Evolutionary conservation across 1,140 invertebrate genomes (phyloP).

Genomic region (Thaumetopoea pityocampa): DNA sequence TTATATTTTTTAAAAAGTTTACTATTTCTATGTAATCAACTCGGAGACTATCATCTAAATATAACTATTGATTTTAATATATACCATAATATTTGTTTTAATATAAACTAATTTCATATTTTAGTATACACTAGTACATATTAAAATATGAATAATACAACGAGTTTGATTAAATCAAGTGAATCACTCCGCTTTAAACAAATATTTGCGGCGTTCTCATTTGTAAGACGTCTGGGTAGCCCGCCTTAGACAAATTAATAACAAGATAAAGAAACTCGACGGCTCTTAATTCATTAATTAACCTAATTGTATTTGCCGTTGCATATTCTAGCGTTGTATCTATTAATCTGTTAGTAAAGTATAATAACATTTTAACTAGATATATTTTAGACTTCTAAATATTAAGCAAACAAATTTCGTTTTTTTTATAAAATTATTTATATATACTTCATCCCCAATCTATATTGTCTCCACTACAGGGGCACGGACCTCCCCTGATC

Average conservation of each 20-base stretch:
- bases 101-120: too few species aligned
- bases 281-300: conserved; percentile 75
- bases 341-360: conserved; percentile 46
- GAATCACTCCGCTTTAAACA: conserved; percentile 34
- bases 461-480: too few species aligned
- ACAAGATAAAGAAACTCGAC: conserved; percentile 72
- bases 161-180: conserved; percentile 30
- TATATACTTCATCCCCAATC: too few species aligned
- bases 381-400: too few species aligned
- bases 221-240: conserved; percentile 66
- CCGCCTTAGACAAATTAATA: conserved; percentile 70
- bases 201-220: conserved; percentile 50
- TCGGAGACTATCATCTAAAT: background rate
- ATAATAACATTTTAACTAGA: too few species aligned
- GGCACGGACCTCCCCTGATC: too few species aligned
- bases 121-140: too few species aligned
- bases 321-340: conserved; percentile 61
- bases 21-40: too few species aligned
- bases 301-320: conserved; percentile 73
- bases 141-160: conserved; percentile 12
- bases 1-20: too few species aligned
- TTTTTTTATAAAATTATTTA: too few species aligned
- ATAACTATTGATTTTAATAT: background rate
- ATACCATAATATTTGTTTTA: too few species aligned
- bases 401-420: too few species aligned